These are phyloP conservation scores for Aphidoletes aphidimyza DNA, from an alignment of 2,888 invertebrate species.

Conservation along the genomic window DNA sequence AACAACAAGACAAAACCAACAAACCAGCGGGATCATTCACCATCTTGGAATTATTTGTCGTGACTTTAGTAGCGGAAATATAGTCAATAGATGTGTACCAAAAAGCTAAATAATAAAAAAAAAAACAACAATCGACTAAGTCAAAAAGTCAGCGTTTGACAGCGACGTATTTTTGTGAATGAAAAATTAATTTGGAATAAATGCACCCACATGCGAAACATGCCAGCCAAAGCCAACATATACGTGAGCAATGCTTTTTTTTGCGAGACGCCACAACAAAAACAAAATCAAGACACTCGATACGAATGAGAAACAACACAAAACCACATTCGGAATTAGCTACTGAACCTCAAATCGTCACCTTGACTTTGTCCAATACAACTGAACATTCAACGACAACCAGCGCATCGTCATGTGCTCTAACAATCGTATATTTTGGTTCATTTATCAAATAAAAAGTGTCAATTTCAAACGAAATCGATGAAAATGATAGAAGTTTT, in stretches of 20 bases:
- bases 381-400: background rate
- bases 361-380: conserved; percentile 29
- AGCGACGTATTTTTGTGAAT: background rate
- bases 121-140: too few relatives aligned
- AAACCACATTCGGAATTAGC: background rate
- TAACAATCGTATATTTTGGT: background rate
- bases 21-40: background rate
- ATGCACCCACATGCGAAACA: background rate
- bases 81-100: background rate
- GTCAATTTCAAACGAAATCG: too few relatives aligned
- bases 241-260: too few relatives aligned
- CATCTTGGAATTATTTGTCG: background rate
- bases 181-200: conserved; percentile 17
- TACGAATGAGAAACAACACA: background rate
- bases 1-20: background rate
- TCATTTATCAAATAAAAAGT: background rate
- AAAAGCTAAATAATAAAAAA: background rate
- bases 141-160: too few relatives aligned
- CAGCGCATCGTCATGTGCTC: background rate
- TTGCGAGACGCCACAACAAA: background rate
- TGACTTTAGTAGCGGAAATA: too few relatives aligned
- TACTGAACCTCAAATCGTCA: background rate
- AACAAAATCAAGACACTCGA: background rate
- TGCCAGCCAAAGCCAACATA: background rate
- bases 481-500: too few relatives aligned